These are phyloP conservation scores for Aradophagus sp. DNA, from an alignment of 1,140 invertebrate genomes.

Conservation along the genomic window DNA sequence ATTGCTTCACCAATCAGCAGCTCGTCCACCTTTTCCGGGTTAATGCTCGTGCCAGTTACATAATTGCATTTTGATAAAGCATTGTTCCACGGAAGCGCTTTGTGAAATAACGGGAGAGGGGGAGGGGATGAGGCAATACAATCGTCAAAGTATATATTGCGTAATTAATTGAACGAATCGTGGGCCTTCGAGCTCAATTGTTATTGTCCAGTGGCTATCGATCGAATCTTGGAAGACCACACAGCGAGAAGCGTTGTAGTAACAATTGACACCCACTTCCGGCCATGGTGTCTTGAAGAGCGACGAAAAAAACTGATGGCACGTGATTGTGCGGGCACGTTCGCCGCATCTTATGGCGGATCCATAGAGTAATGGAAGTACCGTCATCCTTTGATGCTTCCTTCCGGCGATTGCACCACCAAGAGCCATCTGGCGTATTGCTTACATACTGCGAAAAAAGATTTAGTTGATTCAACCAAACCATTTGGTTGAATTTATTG, in stretches of 20 bases:
- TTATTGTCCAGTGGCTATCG: conserved; percentile 11
- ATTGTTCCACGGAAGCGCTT: conserved; percentile 31
- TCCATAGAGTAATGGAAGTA: conserved; percentile 38
- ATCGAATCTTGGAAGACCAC: conserved; percentile 56
- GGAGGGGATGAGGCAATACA: too few species aligned
- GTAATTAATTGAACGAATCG: conserved; percentile 21
- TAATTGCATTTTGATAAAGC: conserved; percentile 44
- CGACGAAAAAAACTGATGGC: conserved; percentile 41
- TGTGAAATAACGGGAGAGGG: conserved; percentile 21
- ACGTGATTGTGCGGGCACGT: conserved; percentile 62
- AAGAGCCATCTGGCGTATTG: conserved; percentile 53
- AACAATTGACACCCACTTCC: conserved; percentile 68
- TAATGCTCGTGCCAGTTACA: conserved; percentile 45
- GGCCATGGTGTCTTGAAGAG: conserved; percentile 34
- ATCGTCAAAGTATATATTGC: conserved; percentile 8
- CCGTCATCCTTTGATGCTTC: conserved; percentile 63
- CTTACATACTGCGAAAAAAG: too few species aligned
- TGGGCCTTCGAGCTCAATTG: conserved; percentile 5
- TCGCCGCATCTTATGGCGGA: conserved; percentile 29
- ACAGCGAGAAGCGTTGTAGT: conserved; percentile 51
- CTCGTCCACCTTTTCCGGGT: conserved; percentile 42
- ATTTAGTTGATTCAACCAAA: too few species aligned
- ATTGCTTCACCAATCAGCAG: conserved; percentile 53
- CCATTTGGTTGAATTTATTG: too few species aligned
- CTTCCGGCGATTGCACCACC: conserved; percentile 57